phyloP scores from a whole-genome alignment of 2,113 vertebrate species.

The Cebidichthys violaceus region DNA sequence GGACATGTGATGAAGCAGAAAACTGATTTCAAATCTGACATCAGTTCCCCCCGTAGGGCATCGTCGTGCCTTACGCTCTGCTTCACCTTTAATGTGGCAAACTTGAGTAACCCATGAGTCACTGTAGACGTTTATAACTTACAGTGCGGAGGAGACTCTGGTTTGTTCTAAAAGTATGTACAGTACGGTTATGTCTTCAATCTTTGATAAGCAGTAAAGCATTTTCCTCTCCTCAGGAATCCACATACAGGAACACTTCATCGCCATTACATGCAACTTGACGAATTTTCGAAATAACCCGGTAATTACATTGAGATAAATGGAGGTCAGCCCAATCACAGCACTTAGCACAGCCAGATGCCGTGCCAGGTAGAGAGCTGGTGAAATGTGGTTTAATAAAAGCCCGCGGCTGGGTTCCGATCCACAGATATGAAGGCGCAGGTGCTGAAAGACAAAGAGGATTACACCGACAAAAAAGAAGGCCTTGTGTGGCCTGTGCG shows the following conservation, averaged over 20 bases:
- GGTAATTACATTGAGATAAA: neutral
- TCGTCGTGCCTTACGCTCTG: slow-evolving; percentile 26
- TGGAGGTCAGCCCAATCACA: neutral
- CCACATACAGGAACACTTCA: neutral
- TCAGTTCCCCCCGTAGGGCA: slow-evolving; percentile 18
- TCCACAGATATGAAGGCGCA: neutral
- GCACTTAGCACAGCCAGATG: neutral
- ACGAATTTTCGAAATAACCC: too few species aligned
- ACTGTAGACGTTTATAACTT: slow-evolving; percentile 50
- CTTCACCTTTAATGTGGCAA: slow-evolving; percentile 54
- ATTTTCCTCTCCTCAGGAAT: slow-evolving; percentile 4
- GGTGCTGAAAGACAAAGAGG: slow-evolving; percentile 29
- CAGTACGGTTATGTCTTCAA: neutral
- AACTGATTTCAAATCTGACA: slow-evolving; percentile 49
- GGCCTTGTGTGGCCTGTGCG: slow-evolving; percentile 4
- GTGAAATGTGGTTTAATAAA: slow-evolving; percentile 2
- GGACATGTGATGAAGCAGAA: slow-evolving; percentile 45
- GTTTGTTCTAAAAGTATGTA: neutral
- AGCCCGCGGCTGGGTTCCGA: neutral
- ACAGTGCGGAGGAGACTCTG: slow-evolving; percentile 8
- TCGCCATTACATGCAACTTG: neutral
- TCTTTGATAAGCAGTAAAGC: neutral
- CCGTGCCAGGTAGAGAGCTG: neutral
- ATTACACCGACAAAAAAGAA: neutral
- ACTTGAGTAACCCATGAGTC: slow-evolving; percentile 36